Base-by-base conservation (phyloP, 2,113 vertebrate genomes). In the Amphilophus citrinellus region DNA sequence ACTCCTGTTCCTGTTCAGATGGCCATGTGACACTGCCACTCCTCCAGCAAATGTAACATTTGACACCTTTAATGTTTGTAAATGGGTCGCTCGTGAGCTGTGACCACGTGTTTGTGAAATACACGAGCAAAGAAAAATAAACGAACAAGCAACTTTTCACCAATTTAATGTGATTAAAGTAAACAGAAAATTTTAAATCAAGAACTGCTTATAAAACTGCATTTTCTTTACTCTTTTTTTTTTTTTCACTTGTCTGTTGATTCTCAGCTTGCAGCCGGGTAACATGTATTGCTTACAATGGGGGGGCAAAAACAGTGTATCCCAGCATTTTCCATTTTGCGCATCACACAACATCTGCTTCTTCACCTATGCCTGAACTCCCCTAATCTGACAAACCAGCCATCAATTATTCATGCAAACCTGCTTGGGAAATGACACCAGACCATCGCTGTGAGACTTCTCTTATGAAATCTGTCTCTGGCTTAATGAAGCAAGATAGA, bases 21-120 rank as follows among this genome's bases (percentile, higher is more conserved):
- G 77, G 89, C 90, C 77, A 87, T 77, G 83, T 90, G 66, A 93
- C 95, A 95, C 94, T 95, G 93, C 94, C 95, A 92, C 80, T 61
- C 53, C 87, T 73, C 59, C 65, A 56, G 44, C 77, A 75, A 88
- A 84, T 91, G 85, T 92, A 84, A 83, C 39, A 47, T 90, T 90
- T 87, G 50, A 91, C 86, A 88, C 84, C 76, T 85, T 76, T 86
- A 82, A 30, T 17, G 76, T 62, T 60, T 91, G 75, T 89, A 88
- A 91, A 88, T 62, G 81, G 88, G 76, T 87, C 86, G 71, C 78
- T 10, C 1, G 27, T 80, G 82, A 87, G 76, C 66, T n/a, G 66
- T 78, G 88, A 47, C 85, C 87, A 20, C 86, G 91, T 95, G 61
- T 90, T 92, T 92, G 90, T 95, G 84, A 91, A 81, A 86, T 89